Evolutionary conservation across 92 coral and sea anemone genomes (phyloP).

Genomic region (Epizoanthus scotinus): DNA sequence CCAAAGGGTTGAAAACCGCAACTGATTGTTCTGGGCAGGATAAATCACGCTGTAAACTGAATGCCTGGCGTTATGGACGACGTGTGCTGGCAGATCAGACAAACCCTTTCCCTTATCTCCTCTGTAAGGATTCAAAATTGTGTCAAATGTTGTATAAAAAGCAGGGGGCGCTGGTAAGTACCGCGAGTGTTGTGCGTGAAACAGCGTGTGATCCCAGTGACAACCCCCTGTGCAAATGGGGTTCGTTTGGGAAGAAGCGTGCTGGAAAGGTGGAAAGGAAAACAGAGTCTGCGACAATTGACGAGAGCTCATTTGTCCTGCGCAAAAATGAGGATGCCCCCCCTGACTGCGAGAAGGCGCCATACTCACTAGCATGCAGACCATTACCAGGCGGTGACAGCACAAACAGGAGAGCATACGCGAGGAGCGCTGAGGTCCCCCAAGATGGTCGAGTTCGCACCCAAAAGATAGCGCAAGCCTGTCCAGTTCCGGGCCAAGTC

Average conservation of each 20-base stretch:
- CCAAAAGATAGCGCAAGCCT: not conserved
- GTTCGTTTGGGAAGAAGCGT: constrained; percentile 2
- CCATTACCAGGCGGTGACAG: not conserved
- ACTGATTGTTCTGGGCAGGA: not conserved
- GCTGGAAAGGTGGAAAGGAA: constrained; percentile 2
- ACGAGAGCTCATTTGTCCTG: constrained; percentile 5
- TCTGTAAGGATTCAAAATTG: not conserved
- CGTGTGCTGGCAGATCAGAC: constrained; percentile 13
- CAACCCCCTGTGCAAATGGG: not conserved
- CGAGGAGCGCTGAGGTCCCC: not conserved
- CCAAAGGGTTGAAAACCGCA: not conserved
- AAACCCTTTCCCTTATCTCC: not conserved
- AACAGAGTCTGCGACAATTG: constrained; percentile 8
- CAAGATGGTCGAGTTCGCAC: not conserved
- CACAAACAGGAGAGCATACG: constrained; percentile 4
- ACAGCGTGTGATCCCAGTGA: not conserved
- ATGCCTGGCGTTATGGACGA: constrained; percentile 8
- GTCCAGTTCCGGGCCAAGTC: rapidly evolving
- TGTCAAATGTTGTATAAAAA: constrained; percentile 23
- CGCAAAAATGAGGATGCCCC: not conserved
- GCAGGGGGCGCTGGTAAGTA: not conserved
- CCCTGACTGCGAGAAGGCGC: not conserved
- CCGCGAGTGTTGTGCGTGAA: constrained; percentile 11
- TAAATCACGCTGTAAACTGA: not conserved
- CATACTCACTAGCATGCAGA: no score